phyloP scores from a whole-genome alignment of 1,140 invertebrate species.

The Eupristina koningsbergeri region DNA sequence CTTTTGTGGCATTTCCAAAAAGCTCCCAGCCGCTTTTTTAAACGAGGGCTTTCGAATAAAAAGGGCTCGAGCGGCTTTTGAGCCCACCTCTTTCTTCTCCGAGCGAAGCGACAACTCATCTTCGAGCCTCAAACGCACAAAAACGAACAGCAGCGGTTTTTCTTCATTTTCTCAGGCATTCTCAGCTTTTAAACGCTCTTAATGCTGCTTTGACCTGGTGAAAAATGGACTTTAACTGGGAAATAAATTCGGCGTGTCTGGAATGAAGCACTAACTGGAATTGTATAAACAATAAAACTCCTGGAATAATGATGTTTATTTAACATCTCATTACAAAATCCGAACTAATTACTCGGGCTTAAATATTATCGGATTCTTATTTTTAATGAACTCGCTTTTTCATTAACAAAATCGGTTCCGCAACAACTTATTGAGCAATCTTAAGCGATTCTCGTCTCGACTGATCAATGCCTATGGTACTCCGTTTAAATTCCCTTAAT shows the following conservation, averaged over 20 bases:
- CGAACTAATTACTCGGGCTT: background rate
- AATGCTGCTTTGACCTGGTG: background rate
- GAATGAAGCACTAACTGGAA: background rate
- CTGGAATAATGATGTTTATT: background rate
- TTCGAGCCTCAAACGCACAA: no score
- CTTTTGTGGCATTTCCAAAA: conserved; percentile 20
- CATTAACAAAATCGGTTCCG: background rate
- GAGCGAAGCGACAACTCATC: no score
- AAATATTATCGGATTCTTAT: background rate
- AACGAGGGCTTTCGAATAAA: no score
- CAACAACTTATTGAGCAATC: background rate
- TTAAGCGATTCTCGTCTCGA: background rate
- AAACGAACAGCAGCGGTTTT: no score
- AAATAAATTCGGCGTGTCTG: no score
- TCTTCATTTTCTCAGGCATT: no score
- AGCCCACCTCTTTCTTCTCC: no score
- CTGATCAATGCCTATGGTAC: background rate
- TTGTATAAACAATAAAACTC: background rate
- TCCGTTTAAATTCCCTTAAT: background rate
- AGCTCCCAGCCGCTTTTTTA: background rate
- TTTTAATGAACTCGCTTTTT: background rate
- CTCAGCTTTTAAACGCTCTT: no score
- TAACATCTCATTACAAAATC: background rate
- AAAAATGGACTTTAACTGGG: background rate
- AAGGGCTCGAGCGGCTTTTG: no score